Base-by-base conservation (phyloP, 2,113 vertebrate species). In the Larimichthys polyactis region DNA sequence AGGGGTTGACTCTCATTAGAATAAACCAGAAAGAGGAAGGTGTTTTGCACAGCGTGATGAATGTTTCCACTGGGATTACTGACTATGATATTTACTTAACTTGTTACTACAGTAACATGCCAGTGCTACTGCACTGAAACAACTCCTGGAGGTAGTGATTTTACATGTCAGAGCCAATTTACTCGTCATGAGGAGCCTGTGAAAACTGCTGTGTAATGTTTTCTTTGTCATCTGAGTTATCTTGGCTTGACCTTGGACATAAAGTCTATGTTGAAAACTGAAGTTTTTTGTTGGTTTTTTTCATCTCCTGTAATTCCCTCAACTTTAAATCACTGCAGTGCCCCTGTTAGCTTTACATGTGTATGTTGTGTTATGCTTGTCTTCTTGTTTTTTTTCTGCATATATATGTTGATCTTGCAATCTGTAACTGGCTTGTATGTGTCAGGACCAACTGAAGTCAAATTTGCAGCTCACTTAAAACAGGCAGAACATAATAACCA, bases 1-100 rank as follows among this genome's bases (percentile, higher is more conserved):
- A 22, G 67, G 87, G 63, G 72, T 81, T 82, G 75, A 79, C 75
- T 88, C 51, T 90, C 84, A 89, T 91, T 83, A 87, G 76, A 65
- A 64, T 40, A 40, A 82, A 57, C 5, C 32, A 11, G 32, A 6
- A 32, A 70, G 70, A 54, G 46, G 55, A 79, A 27, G 12, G 43
- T 27, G 46, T 72, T 77, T 71, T 87, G 71, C 59, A 51, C 20
- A 73, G 24, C 16, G 11, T 66, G 71, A 69, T 71, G 16, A 27
- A 70, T 58, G 62, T 71, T 44, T 69, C 58, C n/a, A 46, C 14
- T 4, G 27, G 19, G 55, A 72, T 58, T 22, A 64, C 51, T 43
- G 32, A 73, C 63, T 48, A 11, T 54, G 60, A 72, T 79, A 82
- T 78, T 82, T 82, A 32, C 57, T 44, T 48, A 27, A 70, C 40